phyloP scores from a whole-genome alignment of 1,140 invertebrate genomes.

The Drosophila nasuta region DNA sequence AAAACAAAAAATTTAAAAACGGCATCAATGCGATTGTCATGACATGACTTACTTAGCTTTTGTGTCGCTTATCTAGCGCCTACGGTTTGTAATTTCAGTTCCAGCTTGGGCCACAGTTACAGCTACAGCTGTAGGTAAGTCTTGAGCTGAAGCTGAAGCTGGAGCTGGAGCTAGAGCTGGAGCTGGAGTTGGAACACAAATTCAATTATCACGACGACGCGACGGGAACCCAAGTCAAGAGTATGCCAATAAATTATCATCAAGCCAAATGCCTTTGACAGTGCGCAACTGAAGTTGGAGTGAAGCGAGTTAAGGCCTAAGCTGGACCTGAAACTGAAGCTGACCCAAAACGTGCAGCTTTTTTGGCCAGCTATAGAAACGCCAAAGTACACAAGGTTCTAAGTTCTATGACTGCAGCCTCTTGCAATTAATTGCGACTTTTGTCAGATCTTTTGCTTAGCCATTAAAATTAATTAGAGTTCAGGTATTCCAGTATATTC shows the following conservation, averaged over 20 bases:
- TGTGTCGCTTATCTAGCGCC: constrained; percentile 71
- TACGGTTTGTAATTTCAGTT: constrained; percentile 51
- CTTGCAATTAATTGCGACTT: constrained; percentile 77
- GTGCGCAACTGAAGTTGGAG: constrained; percentile 54
- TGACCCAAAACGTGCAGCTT: constrained; percentile 79
- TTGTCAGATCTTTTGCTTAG: constrained; percentile 57
- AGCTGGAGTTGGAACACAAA: constrained; percentile 59
- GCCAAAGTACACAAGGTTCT: constrained; percentile 40
- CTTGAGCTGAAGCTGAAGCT: constrained; percentile 1
- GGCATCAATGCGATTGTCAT: constrained; percentile 72
- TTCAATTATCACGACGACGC: constrained; percentile 79
- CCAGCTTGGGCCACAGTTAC: not conserved
- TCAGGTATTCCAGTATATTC: constrained; percentile 50
- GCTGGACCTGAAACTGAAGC: constrained; percentile 57
- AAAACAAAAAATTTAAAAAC: constrained; percentile 19
- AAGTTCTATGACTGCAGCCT: constrained; percentile 31
- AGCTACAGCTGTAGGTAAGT: too few relatives aligned
- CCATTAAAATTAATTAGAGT: constrained; percentile 81
- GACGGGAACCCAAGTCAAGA: constrained; percentile 63
- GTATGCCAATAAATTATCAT: constrained; percentile 81
- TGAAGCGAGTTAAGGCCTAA: not conserved
- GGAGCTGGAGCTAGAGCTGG: constrained; percentile 25
- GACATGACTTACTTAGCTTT: constrained; percentile 81
- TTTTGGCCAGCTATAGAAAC: constrained; percentile 52
- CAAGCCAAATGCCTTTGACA: constrained; percentile 81